Conservation (phyloP, 2,113 vertebrate genomes). For the Alexandromys fortis region DNA sequence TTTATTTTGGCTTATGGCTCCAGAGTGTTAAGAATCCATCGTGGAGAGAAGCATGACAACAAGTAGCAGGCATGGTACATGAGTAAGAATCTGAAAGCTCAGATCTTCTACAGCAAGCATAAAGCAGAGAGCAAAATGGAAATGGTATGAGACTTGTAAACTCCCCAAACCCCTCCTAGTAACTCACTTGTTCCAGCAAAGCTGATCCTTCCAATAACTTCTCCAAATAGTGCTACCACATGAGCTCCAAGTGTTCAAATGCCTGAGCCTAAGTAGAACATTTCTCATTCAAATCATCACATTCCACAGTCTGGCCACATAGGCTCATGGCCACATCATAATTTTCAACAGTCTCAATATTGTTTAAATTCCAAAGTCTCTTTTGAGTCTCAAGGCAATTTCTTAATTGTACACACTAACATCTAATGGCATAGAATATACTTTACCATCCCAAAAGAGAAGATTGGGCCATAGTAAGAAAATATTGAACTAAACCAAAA, state of each 20-base stretch:
- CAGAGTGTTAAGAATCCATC: neutral
- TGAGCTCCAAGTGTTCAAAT: neutral
- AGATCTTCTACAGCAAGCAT: neutral
- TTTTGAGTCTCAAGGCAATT: neutral
- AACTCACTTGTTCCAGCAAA: neutral
- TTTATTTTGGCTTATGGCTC: neutral
- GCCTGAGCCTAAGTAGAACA: neutral
- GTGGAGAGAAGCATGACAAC: neutral
- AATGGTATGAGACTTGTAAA: neutral
- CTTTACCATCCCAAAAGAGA: neutral
- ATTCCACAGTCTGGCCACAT: neutral
- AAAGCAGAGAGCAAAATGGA: neutral
- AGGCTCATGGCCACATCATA: neutral
- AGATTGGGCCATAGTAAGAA: neutral
- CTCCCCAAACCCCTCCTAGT: neutral
- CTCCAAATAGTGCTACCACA: neutral
- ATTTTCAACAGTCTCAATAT: neutral
- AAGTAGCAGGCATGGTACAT: neutral
- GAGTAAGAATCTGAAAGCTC: neutral
- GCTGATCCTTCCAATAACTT: neutral
- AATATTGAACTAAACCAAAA: neutral
- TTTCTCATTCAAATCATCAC: neutral
- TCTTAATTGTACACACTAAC: neutral
- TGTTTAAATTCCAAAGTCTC: neutral
- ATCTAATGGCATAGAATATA: neutral